phyloP scores from a whole-genome alignment of 2,113 vertebrate species.

The Campylomormyrus tamandua region DNA sequence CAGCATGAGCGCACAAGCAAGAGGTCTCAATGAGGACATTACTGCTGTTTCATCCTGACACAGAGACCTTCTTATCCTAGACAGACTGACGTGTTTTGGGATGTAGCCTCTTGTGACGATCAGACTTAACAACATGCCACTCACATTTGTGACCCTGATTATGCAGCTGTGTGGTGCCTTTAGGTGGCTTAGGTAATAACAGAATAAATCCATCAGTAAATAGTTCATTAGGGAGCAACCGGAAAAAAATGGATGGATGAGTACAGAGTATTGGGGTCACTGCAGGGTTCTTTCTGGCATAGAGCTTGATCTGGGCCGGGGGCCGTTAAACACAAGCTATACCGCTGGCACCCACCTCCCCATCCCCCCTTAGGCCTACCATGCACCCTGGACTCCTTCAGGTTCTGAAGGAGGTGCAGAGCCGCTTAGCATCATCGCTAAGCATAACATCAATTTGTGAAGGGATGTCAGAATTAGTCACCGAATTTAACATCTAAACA shows the following conservation, averaged over 20 bases:
- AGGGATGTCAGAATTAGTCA: neutral
- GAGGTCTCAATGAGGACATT: neutral
- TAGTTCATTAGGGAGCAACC: neutral
- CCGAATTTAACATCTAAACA: neutral
- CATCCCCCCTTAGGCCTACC: neutral
- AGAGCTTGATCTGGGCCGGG: neutral
- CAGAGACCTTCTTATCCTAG: neutral
- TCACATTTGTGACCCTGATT: neutral
- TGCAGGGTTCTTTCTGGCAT: neutral
- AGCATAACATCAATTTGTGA: neutral
- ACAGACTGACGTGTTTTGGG: neutral
- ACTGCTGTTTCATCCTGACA: neutral
- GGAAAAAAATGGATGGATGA: neutral
- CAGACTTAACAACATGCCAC: neutral
- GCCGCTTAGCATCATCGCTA: neutral
- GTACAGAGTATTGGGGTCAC: neutral
- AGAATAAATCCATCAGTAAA: slow-evolving; percentile 1
- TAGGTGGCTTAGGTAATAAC: neutral
- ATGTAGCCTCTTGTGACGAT: neutral
- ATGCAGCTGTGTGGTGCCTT: slow-evolving; percentile 4
- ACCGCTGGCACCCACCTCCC: neutral
- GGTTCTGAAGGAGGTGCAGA: neutral
- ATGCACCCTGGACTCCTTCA: neutral
- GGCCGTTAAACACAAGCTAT: neutral
- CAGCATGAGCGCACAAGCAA: neutral